Conservation (phyloP, 2,888 invertebrate genomes). For the Drosophila rellima region DNA sequence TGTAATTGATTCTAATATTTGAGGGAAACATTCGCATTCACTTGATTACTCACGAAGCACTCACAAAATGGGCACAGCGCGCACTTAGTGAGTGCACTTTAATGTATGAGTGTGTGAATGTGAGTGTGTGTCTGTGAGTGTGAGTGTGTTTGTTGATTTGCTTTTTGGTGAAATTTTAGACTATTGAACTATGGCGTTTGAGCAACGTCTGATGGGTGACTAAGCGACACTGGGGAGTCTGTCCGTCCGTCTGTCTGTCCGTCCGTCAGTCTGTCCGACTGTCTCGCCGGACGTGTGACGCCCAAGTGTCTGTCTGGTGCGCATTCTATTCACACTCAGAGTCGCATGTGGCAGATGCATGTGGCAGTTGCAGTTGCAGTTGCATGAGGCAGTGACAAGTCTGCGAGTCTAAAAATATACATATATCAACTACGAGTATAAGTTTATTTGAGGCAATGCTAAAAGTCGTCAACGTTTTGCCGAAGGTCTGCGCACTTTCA, state of each 20-base stretch:
- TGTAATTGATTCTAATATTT: slow-evolving; percentile 50
- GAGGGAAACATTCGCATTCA: slow-evolving; percentile 36
- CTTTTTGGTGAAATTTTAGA: slow-evolving; percentile 69
- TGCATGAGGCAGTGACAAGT: slow-evolving; percentile 33
- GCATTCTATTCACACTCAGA: slow-evolving; percentile 30
- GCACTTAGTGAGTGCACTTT: slow-evolving; percentile 56
- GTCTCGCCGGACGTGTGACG: slow-evolving; percentile 7
- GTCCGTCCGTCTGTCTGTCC: slow-evolving; percentile 12
- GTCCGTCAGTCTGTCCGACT: slow-evolving; percentile 19
- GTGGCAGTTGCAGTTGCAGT: slow-evolving; percentile 15
- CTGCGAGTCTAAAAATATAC: slow-evolving; percentile 62
- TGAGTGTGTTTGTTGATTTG: slow-evolving; percentile 41
- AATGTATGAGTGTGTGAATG: slow-evolving; percentile 6
- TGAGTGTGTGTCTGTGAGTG: slow-evolving; percentile 13
- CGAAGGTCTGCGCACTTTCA: slow-evolving; percentile 67
- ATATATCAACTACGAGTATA: slow-evolving; percentile 39
- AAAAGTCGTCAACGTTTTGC: slow-evolving; percentile 50
- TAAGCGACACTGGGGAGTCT: slow-evolving; percentile 49
- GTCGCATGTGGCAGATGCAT: slow-evolving; percentile 30
- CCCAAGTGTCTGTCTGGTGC: slow-evolving; percentile 36
- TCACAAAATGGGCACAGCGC: slow-evolving; percentile 66
- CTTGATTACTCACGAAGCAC: slow-evolving; percentile 68
- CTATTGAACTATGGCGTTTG: slow-evolving; percentile 71
- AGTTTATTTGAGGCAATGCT: slow-evolving; percentile 68
- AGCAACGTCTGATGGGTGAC: slow-evolving; percentile 51